Evolutionary conservation across 2,113 vertebrate genomes (phyloP).

Genomic region (Nothoprocta perdicaria): DNA sequence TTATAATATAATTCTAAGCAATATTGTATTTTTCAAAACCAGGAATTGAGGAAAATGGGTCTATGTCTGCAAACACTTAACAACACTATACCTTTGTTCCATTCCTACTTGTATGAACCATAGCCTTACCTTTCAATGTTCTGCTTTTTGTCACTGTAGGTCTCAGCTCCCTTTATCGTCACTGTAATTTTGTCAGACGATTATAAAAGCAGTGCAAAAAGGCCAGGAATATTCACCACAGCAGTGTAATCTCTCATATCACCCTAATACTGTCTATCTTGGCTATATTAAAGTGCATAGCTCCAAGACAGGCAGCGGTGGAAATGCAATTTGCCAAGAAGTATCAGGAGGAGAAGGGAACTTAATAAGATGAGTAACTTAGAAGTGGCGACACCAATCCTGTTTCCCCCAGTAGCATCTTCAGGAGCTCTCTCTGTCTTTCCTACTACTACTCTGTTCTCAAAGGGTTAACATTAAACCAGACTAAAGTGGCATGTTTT

Average conservation of each 20-base stretch:
- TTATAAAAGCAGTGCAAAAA: constrained; percentile 32
- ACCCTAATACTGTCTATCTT: constrained; percentile 34
- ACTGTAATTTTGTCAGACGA: constrained; percentile 50
- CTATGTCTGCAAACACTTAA: background rate
- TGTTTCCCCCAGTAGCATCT: background rate
- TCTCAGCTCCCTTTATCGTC: background rate
- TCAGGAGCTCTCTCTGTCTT: background rate
- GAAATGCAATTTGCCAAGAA: constrained; percentile 41
- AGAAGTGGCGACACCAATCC: background rate
- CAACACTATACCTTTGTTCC: constrained; percentile 9
- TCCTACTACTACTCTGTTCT: accelerated
- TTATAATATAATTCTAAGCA: background rate
- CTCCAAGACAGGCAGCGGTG: constrained; percentile 3
- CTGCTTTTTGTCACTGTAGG: constrained; percentile 68
- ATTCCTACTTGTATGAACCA: constrained; percentile 14
- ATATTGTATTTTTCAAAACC: background rate
- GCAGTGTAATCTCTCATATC: constrained; percentile 16
- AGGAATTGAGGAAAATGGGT: constrained; percentile 1
- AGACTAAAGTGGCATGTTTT: constrained; percentile 70
- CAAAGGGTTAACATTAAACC: constrained; percentile 74
- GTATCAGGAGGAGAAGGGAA: constrained; percentile 40
- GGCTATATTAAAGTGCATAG: background rate
- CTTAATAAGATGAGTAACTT: constrained; percentile 19
- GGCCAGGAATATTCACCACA: constrained; percentile 37
- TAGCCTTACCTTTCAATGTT: constrained; percentile 4